Evolutionary conservation across 2,797 vertebrate species (phyloP), one percentile per base, ranked within the genome.

Genomic region (Carapus acus): DNA sequence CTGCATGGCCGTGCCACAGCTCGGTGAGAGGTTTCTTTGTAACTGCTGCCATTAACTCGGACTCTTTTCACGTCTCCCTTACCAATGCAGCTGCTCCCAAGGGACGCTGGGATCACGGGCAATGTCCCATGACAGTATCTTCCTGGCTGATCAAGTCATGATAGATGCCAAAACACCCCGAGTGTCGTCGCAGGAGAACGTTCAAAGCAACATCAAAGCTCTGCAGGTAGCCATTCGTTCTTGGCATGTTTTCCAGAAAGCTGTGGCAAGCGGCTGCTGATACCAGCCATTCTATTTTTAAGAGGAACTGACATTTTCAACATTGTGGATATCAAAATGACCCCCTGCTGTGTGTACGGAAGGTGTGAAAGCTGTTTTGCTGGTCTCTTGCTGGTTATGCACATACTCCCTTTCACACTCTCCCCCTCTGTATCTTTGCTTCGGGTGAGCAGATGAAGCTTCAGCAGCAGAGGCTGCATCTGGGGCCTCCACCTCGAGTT

Each of bases 91-190:
- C 81, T 83, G 81, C 41, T 79, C 88, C 2, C 82, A 85, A 76
- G 81, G 77, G 16, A 54, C 80, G 1, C 82, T 93, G 85, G 91
- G 90, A 67, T 94, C 86, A 24, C 89, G 95, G 67, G 91, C 95
- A 34, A 80, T 94, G 51, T 97, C 95, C 49, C 93, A 95, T 4
- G 94, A 98, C 56, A 98, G 94, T 79, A 93, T 98, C 80, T 98
- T 98, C 77, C 87, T 91, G 72, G 86, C 86, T 17, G 92, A 95
- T 53, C 68, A 85, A 21, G 85, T 58, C 39, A 87, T 85, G 75
- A 83, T 88, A 27, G 82, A 90, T 15, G 8, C 76, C 49, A 88
- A 90, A 53, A 90, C 90, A 3, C 72, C 81, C 23, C 85, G 88
- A 65, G 88, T 89, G 16, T 90, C 91, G 71, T 97, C 94, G 60